Percentiles rank a stretch among this genome's conserved stretches.
Evolutionary conservation across 2,888 invertebrate species (phyloP).

Genomic region (Oscheius sp.): DNA sequence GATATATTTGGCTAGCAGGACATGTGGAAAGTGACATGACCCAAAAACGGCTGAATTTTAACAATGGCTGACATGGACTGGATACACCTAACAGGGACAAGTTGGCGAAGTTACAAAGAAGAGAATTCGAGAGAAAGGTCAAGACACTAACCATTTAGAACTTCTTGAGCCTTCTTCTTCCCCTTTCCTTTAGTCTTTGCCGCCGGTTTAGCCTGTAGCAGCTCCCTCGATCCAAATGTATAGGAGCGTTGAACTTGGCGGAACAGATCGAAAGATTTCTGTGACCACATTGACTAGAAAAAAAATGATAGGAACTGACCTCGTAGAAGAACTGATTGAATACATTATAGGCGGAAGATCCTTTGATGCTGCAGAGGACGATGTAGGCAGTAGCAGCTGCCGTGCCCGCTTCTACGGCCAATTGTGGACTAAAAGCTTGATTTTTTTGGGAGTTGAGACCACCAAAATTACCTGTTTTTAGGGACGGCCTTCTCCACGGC

Average conservation of each 20-base stretch:
- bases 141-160: background rate
- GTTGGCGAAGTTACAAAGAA: no score
- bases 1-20: no score
- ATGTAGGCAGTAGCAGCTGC: constrained; percentile 36
- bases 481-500: constrained; percentile 30
- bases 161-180: constrained; percentile 24
- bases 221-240: constrained; percentile 4
- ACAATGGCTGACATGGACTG: no score
- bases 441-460: background rate
- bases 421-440: background rate
- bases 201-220: constrained; percentile 3
- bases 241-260: constrained; percentile 22
- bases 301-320: background rate
- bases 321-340: constrained; percentile 36
- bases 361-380: constrained; percentile 31
- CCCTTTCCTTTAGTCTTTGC: constrained; percentile 21
- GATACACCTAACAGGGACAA: no score
- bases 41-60: no score
- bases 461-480: constrained; percentile 29
- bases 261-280: constrained; percentile 35
- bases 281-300: constrained; percentile 12
- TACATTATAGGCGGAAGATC: constrained; percentile 34
- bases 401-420: constrained; percentile 15
- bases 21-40: no score
- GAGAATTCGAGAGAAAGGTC: background rate